Percentiles rank a stretch among this genome's conserved stretches.
Evolutionary conservation across 1,140 invertebrate species (phyloP).

Genomic region (Dinothrombium tinctorium): DNA sequence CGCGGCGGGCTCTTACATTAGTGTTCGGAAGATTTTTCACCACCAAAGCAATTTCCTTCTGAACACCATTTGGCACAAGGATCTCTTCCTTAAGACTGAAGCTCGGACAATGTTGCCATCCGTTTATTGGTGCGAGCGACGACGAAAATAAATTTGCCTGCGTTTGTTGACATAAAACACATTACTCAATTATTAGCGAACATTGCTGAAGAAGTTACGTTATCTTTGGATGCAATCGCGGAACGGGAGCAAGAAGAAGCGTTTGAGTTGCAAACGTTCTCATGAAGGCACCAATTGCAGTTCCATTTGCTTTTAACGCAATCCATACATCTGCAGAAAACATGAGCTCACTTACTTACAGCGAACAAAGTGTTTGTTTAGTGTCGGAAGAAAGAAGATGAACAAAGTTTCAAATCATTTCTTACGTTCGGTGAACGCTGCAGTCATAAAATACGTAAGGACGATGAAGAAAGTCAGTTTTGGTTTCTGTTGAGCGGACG

Average conservation of each 20-base stretch:
- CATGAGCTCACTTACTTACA: too few species aligned
- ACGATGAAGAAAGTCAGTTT: conserved; percentile 81
- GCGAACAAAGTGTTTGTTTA: too few species aligned
- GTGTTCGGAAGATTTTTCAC: conserved; percentile 60
- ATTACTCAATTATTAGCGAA: neutral
- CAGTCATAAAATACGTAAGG: conserved; percentile 83
- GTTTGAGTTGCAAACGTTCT: conserved; percentile 77
- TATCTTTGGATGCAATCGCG: neutral
- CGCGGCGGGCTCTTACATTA: neutral
- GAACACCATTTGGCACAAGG: conserved; percentile 60
- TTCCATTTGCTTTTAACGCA: conserved; percentile 71
- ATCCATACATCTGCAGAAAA: conserved; percentile 34
- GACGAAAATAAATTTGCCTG: neutral
- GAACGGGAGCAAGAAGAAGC: conserved; percentile 18
- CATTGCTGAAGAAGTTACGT: neutral
- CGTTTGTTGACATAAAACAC: neutral
- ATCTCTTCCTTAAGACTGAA: conserved; percentile 29
- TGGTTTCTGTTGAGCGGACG: conserved; percentile 71
- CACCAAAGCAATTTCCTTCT: conserved; percentile 60
- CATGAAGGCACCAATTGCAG: conserved; percentile 87
- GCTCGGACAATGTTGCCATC: conserved; percentile 16
- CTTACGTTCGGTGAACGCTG: conserved; percentile 44
- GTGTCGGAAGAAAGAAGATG: conserved; percentile 18
- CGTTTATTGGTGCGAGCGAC: neutral
- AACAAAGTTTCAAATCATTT: neutral